phyloP scores from a whole-genome alignment of 2,113 vertebrate genomes.

The Cebus imitator region DNA sequence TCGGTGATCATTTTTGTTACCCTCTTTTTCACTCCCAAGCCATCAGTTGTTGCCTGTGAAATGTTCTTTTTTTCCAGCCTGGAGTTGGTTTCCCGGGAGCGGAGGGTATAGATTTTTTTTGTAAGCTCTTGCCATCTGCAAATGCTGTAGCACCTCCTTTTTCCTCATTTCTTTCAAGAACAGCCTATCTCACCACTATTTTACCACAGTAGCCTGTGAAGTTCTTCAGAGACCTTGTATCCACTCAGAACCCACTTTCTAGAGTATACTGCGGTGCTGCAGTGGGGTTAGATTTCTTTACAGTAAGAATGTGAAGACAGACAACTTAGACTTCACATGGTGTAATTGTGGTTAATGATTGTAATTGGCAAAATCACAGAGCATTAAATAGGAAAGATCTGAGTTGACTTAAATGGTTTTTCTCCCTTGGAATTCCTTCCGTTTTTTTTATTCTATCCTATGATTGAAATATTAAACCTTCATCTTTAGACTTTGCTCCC shows the following conservation, averaged over 20 bases:
- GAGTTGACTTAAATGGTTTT: not conserved
- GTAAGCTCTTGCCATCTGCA: not conserved
- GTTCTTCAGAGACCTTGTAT: not conserved
- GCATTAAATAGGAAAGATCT: not conserved
- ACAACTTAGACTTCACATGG: not conserved
- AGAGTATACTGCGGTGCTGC: not conserved
- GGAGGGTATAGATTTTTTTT: not conserved
- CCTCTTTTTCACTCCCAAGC: not conserved
- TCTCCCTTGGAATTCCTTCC: not conserved
- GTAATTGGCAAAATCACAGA: not conserved
- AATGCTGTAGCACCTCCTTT: not conserved
- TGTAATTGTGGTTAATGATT: not conserved
- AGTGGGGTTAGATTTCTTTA: not conserved
- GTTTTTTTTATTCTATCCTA: not conserved
- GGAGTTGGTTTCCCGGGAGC: not conserved
- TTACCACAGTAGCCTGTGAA: not conserved
- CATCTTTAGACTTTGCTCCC: not conserved
- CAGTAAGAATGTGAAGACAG: not conserved
- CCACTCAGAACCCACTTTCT: not conserved
- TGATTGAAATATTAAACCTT: not conserved
- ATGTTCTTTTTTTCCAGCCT: not conserved
- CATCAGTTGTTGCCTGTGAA: not conserved
- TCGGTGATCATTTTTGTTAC: not conserved
- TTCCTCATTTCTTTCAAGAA: not conserved
- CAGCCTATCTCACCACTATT: not conserved